Base-by-base conservation (phyloP, 2,797 vertebrate genomes). In the Cossypha heuglini region DNA sequence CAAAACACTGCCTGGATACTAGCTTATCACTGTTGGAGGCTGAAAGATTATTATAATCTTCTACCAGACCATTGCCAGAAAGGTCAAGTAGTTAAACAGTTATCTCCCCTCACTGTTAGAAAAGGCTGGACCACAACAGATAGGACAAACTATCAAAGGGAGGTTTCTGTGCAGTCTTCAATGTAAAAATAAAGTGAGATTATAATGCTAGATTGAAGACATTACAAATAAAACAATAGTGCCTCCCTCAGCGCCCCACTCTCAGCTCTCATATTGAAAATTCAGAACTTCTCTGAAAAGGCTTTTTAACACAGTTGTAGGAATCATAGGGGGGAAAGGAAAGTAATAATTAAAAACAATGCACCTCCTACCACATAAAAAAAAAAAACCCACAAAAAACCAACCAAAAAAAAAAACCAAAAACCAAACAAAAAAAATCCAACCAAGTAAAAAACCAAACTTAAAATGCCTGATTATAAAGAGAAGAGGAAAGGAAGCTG, bases 31-130 rank as follows among this genome's bases (percentile, higher is more conserved):
- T 52, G 92, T 75, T 88, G 94, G 95, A 90, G 75, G 54, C 42
- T 54, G 62, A 90, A 94, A 95, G 86, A 97, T 97, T 97, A 96
- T 94, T 59, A 96, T 96, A 94, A 96, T 96, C 90, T 94, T 64
- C 78, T 81, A 85, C 76, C 84, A 95, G 81, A 86, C 81, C 88
- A 90, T 83, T 91, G 67, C 71, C 84, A 94, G 84, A 66, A 95
- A 96, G 84, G 94, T 96, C 92, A 96, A 97, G 94, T 91, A 88
- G 90, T 67, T 96, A 91, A 93, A 77, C 31, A 89, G 83, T 58
- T 85, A 83, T 90, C 71, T 84, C 33, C 31, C 46, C 35, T 79
- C 31, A 13, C 45, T 31, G 9, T 91, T 75, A 64, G 78, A 83
- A 93, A 95, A 90, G 40, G 63, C 38, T 95, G 90, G 91, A 93